phyloP scores from a whole-genome alignment of 2,888 invertebrate genomes.

The Azorinus chamasolen region DNA sequence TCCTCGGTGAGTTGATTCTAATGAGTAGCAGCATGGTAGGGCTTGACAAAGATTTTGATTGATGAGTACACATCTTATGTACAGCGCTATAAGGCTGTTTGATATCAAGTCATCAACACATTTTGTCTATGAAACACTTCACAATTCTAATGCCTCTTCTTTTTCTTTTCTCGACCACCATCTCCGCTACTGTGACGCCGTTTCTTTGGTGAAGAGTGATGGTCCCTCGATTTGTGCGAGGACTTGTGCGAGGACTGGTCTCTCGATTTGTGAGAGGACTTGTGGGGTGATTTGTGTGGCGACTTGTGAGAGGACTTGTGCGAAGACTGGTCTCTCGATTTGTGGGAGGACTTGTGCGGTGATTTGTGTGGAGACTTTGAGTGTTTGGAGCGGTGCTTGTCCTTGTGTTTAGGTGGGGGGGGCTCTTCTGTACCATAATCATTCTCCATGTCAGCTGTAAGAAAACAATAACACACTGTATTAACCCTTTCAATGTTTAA shows the following conservation, averaged over 20 bases:
- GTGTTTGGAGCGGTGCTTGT: constrained; percentile 22
- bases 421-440: constrained; percentile 62
- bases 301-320: constrained; percentile 52
- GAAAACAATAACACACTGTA: too few relatives aligned
- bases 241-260: constrained; percentile 55
- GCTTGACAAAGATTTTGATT: too few relatives aligned
- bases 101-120: too few relatives aligned
- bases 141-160: constrained; percentile 65
- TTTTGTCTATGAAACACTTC: too few relatives aligned
- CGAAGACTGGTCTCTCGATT: constrained; percentile 47
- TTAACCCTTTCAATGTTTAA: too few relatives aligned
- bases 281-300: constrained; percentile 43
- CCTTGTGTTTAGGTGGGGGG: background rate
- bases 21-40: too few relatives aligned
- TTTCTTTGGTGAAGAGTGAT: constrained; percentile 61
- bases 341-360: constrained; percentile 49
- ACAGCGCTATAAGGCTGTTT: too few relatives aligned
- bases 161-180: constrained; percentile 64
- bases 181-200: constrained; percentile 66
- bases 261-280: constrained; percentile 47
- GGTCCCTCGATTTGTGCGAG: constrained; percentile 13
- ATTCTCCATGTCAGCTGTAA: constrained; percentile 72
- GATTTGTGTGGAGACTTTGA: constrained; percentile 18
- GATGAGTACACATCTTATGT: too few relatives aligned
- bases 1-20: too few relatives aligned